Evolutionary conservation across 2,797 vertebrate species (phyloP), one percentile per base, ranked within the genome.

Genomic region (Eupleurogrammus muticus): DNA sequence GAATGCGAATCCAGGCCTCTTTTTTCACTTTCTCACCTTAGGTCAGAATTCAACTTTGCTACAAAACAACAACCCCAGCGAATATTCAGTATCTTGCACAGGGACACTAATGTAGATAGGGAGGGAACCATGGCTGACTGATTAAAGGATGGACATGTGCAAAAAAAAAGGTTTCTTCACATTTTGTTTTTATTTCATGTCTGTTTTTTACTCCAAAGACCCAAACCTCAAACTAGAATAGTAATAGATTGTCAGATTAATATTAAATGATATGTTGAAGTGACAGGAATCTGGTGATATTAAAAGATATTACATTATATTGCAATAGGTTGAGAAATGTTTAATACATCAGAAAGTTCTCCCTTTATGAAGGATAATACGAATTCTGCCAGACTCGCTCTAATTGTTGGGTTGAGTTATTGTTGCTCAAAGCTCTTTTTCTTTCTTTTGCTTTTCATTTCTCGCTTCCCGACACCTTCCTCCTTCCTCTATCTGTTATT

Each of bases 401-500:
- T 67, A 91, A 91, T 90, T 90, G 87, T 79, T 63, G 70, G 74
- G 85, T 88, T 87, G 76, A 89, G 85, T 89, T 88, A 89, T 90
- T 91, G 86, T 89, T 90, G 89, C 70, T 84, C 53, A 24, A 47
- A 80, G 81, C 77, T 85, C 67, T 64, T 76, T 79, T 66, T 76
- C 77, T 68, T 56, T 79, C 78, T 82, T 83, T 85, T 89, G 84
- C 87, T 88, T 90, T 90, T 90, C 86, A 87, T 87, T 75, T 73
- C 80, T 90, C 75, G 81, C 83, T 81, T 88, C 75, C 73, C 34
- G 63, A 91, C 90, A 90, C 80, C 81, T 75, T 89, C n/a, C 86
- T 81, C 83, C 83, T 82, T 88, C 70, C 83, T 90, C 79, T 89
- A 81, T 90, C 86, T 91, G 88, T 90, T 93, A 90, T 92, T 92